These are phyloP conservation scores for Physocephala rufipes DNA, from an alignment of 2,888 invertebrate species.

Conservation along the genomic window DNA sequence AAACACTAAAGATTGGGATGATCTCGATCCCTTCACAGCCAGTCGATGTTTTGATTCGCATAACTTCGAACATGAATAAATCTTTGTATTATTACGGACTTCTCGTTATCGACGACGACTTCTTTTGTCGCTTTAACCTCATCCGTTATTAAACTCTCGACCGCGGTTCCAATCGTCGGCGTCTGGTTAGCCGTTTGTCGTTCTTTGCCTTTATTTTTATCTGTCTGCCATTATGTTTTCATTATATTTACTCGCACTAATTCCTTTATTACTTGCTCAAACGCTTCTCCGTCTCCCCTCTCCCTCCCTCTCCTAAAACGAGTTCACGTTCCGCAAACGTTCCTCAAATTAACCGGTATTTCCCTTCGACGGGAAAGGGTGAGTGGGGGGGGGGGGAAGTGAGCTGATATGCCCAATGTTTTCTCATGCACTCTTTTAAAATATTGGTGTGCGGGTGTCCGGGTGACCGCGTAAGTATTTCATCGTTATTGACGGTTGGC, in stretches of 20 bases:
- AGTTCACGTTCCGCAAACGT: neutral
- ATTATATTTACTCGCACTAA: constrained; percentile 11
- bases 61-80: neutral
- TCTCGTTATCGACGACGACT: constrained; percentile 3
- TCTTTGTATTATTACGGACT: constrained; percentile 12
- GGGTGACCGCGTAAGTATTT: too few relatives aligned
- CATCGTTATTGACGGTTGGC: constrained; percentile 28
- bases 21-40: too few relatives aligned
- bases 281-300: neutral
- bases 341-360: neutral
- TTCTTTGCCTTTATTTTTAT: constrained; percentile 6
- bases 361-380: too few relatives aligned
- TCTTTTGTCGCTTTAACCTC: neutral
- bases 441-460: neutral
- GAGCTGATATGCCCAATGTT: neutral
- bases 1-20: too few relatives aligned
- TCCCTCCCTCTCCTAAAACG: neutral
- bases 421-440: too few relatives aligned
- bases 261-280: constrained; percentile 7
- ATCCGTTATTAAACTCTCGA: neutral
- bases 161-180: neutral
- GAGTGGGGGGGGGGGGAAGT: neutral
- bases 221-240: constrained; percentile 5
- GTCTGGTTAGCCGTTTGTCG: too few relatives aligned
- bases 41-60: neutral